Evolutionary conservation across 2,888 invertebrate species (phyloP), one percentile per base, ranked within the genome.

Genomic region (Pyrgus malvae): DNA sequence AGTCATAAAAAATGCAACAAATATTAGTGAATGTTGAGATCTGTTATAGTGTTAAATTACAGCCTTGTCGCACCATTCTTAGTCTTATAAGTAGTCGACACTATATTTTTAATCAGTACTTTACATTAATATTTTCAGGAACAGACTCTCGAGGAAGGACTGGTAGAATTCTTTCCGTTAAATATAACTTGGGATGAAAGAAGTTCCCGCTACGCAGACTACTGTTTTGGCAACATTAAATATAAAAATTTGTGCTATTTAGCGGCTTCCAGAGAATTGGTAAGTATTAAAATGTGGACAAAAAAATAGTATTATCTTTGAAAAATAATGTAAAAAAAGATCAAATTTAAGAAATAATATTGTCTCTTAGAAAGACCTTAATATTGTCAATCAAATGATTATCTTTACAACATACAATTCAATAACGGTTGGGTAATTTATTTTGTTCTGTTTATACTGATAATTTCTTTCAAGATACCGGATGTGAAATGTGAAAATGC

Each of bases 151-250:
- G 12, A 16, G 1, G 21, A 19, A 33, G 45, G 45, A 12, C 16
- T 45, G 9, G 45, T 45, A 3, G 45, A 45, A 33, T 45, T 33
- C 21, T 45, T 45, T 11, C 33, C 33, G 5, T 12, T 21, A 45
- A 9, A 33, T 14, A 17, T 8, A 4, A 11, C n/a, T 7, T 11
- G 4, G 3, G 45, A 12, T 19, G 19, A 11, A 7, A 45, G n/a
- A 21, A 11, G 33, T 7, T 33, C 21, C 19, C 0, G 4, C 23
- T 23, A 23, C n/a, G 23, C 35, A 4, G 46, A 46, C 11, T 11
- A 46, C 2, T 46, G 46, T n/a, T 46, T 46, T 21, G 46, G 46
- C 14, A 35, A 46, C 16, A 11, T 35, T 11, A 40, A 40, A 40
- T 49, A 49, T 40, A 40, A 12, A 9, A 16, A 40, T 8, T 16